Evolutionary conservation across 2,113 vertebrate genomes (phyloP), one percentile per base, ranked within the genome.

Genomic region (Spheniscus mendiculus): DNA sequence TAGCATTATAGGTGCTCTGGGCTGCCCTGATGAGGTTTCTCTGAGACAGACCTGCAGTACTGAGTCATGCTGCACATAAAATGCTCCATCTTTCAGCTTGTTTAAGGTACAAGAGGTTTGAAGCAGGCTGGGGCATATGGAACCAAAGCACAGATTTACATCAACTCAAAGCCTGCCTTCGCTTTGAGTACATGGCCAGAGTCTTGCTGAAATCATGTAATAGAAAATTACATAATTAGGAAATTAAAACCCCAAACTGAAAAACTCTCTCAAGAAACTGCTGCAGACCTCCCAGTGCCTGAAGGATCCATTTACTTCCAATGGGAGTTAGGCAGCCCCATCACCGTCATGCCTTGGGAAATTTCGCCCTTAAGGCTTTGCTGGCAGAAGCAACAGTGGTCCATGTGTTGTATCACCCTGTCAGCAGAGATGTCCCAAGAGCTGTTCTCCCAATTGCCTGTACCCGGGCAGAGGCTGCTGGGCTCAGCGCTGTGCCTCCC

Each of bases 11-110:
- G 27, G 23, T 85, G 42, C 65, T 90, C 56, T 69, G 56, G 45
- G 32, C 42, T 34, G 34, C 62, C 83, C 83, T 72, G 47, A 30
- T 30, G 61, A 74, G 42, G 49, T 71, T 89, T 91, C 40, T 59
- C 45, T 69, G 67, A 90, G 67, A 30, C 62, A 86, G 88, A 87
- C 25, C 29, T 42, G 20, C 38, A 17, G 22, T 19, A 38, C 40
- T 70, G 83, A 80, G 72, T 80, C 80, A 71, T 4, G 34, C 27
- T 82, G 69, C 18, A 63, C 16, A 12, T 45, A 66, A 87, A 96
- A 67, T 0, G 0, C 17, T 69, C 30, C 5, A 1, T 38, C 44
- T 22, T 52, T 83, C 72, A 44, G 22, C 38, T 50, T 65, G 21
- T 59, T 91, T 15, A 47, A 87, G 47, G 30, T 74, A 34, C 0